Percentiles rank a stretch among this genome's conserved stretches.
These are phyloP conservation scores for Channallabes apus DNA, from an alignment of 2,797 vertebrate species.

Conservation along the genomic window DNA sequence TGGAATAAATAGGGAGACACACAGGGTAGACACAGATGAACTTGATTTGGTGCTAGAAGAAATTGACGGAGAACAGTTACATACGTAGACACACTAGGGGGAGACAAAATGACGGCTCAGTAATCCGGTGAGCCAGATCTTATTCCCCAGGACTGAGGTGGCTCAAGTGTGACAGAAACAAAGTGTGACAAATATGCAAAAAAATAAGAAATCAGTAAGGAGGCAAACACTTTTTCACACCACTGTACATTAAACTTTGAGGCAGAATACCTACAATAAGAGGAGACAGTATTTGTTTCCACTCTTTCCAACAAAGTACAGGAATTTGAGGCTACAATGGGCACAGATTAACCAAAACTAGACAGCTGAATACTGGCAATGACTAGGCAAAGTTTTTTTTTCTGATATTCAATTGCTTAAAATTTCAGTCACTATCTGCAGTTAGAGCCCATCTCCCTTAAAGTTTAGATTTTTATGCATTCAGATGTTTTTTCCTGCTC, in stretches of 20 bases:
- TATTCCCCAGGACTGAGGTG: too few relatives aligned
- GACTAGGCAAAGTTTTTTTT: background rate
- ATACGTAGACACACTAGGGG: too few relatives aligned
- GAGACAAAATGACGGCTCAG: too few relatives aligned
- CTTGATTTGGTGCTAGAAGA: too few relatives aligned
- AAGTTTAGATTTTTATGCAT: background rate
- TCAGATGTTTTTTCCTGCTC: background rate
- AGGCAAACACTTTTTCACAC: too few relatives aligned
- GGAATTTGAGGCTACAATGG: background rate
- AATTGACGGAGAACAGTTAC: too few relatives aligned
- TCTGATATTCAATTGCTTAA: background rate
- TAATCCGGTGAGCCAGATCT: too few relatives aligned
- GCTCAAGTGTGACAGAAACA: too few relatives aligned
- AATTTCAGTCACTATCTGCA: background rate
- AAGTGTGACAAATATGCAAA: too few relatives aligned
- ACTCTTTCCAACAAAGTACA: background rate
- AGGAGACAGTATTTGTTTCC: background rate
- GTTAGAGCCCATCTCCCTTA: background rate
- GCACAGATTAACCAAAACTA: background rate
- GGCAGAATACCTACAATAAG: background rate
- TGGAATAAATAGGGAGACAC: too few relatives aligned
- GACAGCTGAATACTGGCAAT: background rate
- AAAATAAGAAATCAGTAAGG: too few relatives aligned
- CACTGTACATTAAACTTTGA: background rate
- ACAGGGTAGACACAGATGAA: too few relatives aligned